Percentiles rank a stretch among this genome's conserved stretches.
These are phyloP conservation scores for Phaedon cochleariae DNA, from an alignment of 2,888 invertebrate genomes.

Conservation along the genomic window DNA sequence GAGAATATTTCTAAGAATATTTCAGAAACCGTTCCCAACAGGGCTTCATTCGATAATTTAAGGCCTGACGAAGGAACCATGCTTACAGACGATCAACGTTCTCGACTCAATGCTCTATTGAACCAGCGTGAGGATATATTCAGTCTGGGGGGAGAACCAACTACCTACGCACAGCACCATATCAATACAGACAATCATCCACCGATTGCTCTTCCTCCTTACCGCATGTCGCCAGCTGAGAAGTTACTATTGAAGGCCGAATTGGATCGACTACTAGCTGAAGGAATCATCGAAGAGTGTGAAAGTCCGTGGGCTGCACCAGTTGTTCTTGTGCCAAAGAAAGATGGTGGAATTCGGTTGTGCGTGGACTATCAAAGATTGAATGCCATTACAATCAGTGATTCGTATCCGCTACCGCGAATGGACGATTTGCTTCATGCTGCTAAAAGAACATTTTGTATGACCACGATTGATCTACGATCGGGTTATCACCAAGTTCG, in stretches of 20 bases:
- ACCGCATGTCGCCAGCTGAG: slow-evolving; percentile 48
- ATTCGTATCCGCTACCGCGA: slow-evolving; percentile 54
- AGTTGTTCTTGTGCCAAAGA: slow-evolving; percentile 12
- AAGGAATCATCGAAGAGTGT: slow-evolving; percentile 55
- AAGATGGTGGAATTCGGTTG: slow-evolving; percentile 36
- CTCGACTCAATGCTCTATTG: slow-evolving; percentile 1
- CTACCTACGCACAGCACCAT: slow-evolving; percentile 40
- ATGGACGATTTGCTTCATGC: slow-evolving; percentile 57
- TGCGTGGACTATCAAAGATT: slow-evolving; percentile 54
- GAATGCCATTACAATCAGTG: slow-evolving; percentile 39
- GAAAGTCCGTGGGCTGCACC: slow-evolving; percentile 56
- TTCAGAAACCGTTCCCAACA: not conserved
- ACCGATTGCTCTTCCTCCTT: slow-evolving; percentile 53
- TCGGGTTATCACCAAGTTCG: slow-evolving; percentile 57
- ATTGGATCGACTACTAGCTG: slow-evolving; percentile 49
- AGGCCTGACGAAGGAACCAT: slow-evolving; percentile 1
- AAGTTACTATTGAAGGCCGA: slow-evolving; percentile 44
- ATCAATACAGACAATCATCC: slow-evolving; percentile 49
- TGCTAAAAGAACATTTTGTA: slow-evolving; percentile 43
- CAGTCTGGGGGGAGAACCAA: slow-evolving; percentile 24
- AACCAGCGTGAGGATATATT: slow-evolving; percentile 12
- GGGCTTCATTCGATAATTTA: not conserved
- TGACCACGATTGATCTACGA: slow-evolving; percentile 52
- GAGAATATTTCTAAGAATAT: not conserved
- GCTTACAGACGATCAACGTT: slow-evolving; percentile 1